Evolutionary conservation across 2,797 vertebrate species (phyloP).

Genomic region (Peromyscus eremicus): DNA sequence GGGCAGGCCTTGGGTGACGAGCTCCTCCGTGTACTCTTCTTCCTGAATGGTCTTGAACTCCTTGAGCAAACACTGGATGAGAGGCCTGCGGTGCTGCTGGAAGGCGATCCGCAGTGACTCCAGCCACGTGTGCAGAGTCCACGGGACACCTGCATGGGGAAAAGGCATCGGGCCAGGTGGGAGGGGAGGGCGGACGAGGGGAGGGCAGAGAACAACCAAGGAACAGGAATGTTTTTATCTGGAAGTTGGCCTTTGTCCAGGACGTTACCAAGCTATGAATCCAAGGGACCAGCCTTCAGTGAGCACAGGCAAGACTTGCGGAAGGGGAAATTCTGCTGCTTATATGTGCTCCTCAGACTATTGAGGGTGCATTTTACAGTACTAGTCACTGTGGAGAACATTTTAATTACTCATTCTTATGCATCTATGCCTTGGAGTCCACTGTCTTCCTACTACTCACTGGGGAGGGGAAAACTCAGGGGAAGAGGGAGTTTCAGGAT

Average conservation of each 20-base stretch:
- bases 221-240: conserved; percentile 36
- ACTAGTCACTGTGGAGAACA: fast-evolving
- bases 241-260: not conserved
- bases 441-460: not conserved
- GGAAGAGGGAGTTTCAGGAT: not conserved
- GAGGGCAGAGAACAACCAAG: conserved; percentile 64
- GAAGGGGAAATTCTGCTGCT: not conserved
- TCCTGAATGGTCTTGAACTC: conserved; percentile 98
- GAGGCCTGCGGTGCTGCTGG: conserved; percentile 95
- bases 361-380: not conserved
- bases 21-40: conserved; percentile 97
- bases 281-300: not conserved
- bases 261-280: not conserved
- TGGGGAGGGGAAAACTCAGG: not conserved
- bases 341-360: fast-evolving
- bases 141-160: conserved; percentile 91
- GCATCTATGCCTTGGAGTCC: not conserved
- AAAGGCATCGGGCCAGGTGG: not conserved
- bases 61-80: conserved; percentile 97
- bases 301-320: not conserved
- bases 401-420: not conserved
- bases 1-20: conserved; percentile 96
- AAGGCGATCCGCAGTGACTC: conserved; percentile 97
- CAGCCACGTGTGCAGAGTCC: conserved; percentile 98
- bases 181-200: not conserved